A percentile compares a stretch with the other conserved stretches of the same genome.
Evolutionary conservation across 2,113 vertebrate genomes (phyloP).

Genomic region (Dicentrarchus labrax): DNA sequence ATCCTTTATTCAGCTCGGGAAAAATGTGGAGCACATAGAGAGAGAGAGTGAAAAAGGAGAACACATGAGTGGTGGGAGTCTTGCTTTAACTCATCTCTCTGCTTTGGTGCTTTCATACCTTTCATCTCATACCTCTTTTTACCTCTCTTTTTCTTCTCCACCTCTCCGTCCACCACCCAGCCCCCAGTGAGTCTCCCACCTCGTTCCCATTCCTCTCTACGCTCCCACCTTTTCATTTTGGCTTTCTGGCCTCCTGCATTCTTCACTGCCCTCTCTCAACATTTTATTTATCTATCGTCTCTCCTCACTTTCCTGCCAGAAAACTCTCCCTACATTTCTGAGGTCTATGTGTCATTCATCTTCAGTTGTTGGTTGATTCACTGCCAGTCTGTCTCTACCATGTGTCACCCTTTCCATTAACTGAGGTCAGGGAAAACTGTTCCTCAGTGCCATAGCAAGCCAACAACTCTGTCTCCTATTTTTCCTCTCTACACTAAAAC

Average conservation of each 20-base stretch:
- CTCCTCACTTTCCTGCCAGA: slow-evolving; percentile 25
- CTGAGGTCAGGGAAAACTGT: slow-evolving; percentile 12
- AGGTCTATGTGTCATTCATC: slow-evolving; percentile 50
- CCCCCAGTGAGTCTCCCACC: slow-evolving; percentile 48
- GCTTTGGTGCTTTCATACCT: slow-evolving; percentile 61
- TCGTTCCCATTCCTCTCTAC: slow-evolving; percentile 48
- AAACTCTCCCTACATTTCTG: slow-evolving; percentile 34
- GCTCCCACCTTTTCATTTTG: slow-evolving; percentile 51
- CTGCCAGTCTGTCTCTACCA: slow-evolving; percentile 3
- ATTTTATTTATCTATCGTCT: slow-evolving; percentile 33
- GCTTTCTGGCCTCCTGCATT: slow-evolving; percentile 42
- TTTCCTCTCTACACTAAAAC: neutral
- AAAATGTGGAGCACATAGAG: slow-evolving; percentile 57
- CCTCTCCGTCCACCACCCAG: slow-evolving; percentile 36
- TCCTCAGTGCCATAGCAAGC: slow-evolving; percentile 23
- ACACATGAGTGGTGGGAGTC: slow-evolving; percentile 56
- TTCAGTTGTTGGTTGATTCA: slow-evolving; percentile 19
- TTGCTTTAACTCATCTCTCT: slow-evolving; percentile 65
- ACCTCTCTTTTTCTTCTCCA: slow-evolving; percentile 21
- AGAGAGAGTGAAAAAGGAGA: slow-evolving; percentile 24
- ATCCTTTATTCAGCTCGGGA: slow-evolving; percentile 66
- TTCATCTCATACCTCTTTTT: slow-evolving; percentile 59
- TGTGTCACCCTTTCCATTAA: slow-evolving; percentile 20
- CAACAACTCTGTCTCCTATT: neutral
- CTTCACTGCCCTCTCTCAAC: slow-evolving; percentile 36